A percentile compares a stretch with the other conserved stretches of the same genome.
phyloP scores from a whole-genome alignment of 1,140 invertebrate species.

The Papilio glaucus region DNA sequence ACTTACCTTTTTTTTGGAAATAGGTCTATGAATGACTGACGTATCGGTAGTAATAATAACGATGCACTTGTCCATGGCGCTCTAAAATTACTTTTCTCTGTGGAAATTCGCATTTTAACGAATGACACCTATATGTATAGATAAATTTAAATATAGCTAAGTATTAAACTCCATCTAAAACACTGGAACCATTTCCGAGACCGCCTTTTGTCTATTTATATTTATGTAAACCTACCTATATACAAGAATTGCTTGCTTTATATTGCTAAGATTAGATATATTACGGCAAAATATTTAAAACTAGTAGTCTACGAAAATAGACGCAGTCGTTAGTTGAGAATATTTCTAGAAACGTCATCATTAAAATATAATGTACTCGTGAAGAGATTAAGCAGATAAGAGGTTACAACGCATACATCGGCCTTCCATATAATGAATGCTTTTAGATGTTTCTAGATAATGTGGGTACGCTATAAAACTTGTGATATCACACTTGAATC shows the following conservation, averaged over 20 bases:
- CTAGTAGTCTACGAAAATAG: not conserved
- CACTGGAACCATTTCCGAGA: too few relatives aligned
- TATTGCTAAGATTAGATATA: not conserved
- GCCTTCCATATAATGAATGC: not conserved
- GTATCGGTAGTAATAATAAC: too few relatives aligned
- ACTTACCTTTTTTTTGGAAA: too few relatives aligned
- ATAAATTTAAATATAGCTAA: too few relatives aligned
- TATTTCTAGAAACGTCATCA: slow-evolving; percentile 2
- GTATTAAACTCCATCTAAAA: too few relatives aligned
- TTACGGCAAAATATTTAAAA: not conserved
- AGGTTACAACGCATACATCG: not conserved
- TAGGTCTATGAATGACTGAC: too few relatives aligned
- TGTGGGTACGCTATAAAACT: not conserved
- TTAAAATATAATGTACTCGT: slow-evolving; percentile 11
- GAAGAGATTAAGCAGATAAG: slow-evolving; percentile 2
- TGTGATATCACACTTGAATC: not conserved
- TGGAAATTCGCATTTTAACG: too few relatives aligned
- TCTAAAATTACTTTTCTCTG: too few relatives aligned
- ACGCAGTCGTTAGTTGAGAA: not conserved
- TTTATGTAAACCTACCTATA: not conserved
- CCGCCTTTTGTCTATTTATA: not conserved
- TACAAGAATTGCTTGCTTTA: not conserved
- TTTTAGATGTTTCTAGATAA: not conserved
- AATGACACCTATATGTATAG: too few relatives aligned
- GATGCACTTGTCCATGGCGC: too few relatives aligned